Evolutionary conservation across 2,888 invertebrate genomes (phyloP).

Genomic region (Tenthredo livida): DNA sequence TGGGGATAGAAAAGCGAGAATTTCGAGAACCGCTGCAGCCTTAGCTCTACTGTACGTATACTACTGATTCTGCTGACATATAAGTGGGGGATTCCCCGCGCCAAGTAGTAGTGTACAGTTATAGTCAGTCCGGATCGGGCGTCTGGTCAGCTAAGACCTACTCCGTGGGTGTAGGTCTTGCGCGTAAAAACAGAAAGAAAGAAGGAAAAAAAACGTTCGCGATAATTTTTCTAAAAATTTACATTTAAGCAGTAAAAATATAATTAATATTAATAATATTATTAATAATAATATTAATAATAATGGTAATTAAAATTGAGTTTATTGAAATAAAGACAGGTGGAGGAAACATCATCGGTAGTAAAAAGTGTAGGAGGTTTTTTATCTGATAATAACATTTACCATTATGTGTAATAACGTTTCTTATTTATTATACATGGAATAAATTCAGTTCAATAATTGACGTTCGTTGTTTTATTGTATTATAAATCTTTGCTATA

Average conservation of each 20-base stretch:
- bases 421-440: no score
- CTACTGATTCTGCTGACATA: not conserved
- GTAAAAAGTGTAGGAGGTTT: not conserved
- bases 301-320: not conserved
- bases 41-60: not conserved
- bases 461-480: not conserved
- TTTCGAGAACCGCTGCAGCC: not conserved
- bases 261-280: not conserved
- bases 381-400: not conserved
- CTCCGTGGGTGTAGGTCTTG: constrained; percentile 56
- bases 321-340: not conserved
- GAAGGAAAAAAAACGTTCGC: not conserved
- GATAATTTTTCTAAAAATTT: not conserved
- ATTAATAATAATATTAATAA: not conserved
- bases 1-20: constrained; percentile 16
- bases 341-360: not conserved
- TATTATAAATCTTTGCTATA: not conserved
- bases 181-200: not conserved
- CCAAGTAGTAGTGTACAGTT: constrained; percentile 78
- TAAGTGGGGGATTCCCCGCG: constrained; percentile 64
- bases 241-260: not conserved
- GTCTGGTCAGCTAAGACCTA: constrained; percentile 76
- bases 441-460: no score
- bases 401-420: no score
- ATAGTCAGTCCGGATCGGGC: constrained; percentile 78